Evolutionary conservation across 2,888 invertebrate species (phyloP), one percentile per base, ranked within the genome.

Genomic region (Coenonympha arcania): DNA sequence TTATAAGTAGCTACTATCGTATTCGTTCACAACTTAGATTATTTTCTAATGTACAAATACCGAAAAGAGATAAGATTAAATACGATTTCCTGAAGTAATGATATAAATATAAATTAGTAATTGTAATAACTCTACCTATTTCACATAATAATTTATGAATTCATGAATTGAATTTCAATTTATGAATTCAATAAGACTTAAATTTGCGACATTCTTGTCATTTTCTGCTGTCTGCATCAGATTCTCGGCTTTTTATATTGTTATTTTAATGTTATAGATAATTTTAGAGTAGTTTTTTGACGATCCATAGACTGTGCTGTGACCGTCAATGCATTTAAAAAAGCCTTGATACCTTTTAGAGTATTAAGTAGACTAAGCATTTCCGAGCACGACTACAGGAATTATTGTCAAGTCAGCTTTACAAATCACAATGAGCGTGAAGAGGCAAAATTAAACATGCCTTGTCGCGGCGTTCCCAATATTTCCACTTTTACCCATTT

Each of bases 341-440:
- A 41, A 16, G 18, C n/a, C 28, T 30, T 41, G 22, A 9, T 37
- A 22, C 22, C 6, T 24, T 22, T 39, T 39, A 24, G 11, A 39
- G 15, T 15, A 24, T 39, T 37, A 37, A 46, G 34, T 37, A 19
- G 6, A 37, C 30, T 46, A 45, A 42, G 37, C 44, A 52, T 52
- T 54, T 48, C 46, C 33, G 39, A 49, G 43, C 39, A 40, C 47
- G 43, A 28, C 52, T 33, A 37, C 52, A 36, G 52, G 54, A 74
- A 70, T 62, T n/a, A n/a, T n/a, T 75, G 78, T 69, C 73, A 71
- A 74, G 73, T 75, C 75, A 77, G 69, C 65, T 59, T 59, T 61
- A 76, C 69, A 74, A 79, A 79, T 73, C 72, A 76, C 73, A 73
- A 68, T 56, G 64, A 71, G 66, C 72, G 68, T 76, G 79, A 79